These are phyloP conservation scores for Noturus placidus DNA, from an alignment of 2,113 vertebrate species.

Conservation along the genomic window DNA sequence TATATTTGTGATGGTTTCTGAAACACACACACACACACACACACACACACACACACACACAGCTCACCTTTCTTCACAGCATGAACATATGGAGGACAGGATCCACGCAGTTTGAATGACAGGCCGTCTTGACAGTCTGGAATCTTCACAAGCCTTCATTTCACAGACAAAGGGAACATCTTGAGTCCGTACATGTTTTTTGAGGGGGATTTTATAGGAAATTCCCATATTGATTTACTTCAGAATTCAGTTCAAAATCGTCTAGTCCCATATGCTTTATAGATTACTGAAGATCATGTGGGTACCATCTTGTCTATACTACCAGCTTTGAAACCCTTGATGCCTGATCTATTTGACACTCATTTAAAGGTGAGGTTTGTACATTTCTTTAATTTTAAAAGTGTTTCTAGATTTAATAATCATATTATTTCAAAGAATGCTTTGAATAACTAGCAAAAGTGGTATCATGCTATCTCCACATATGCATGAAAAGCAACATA, in stretches of 20 bases:
- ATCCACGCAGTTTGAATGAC: conserved; percentile 88
- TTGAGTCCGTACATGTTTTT: not conserved
- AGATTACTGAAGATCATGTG: not conserved
- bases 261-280: not conserved
- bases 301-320: not conserved
- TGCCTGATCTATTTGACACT: not conserved
- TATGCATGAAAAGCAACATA: not conserved
- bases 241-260: not conserved
- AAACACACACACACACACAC: not conserved
- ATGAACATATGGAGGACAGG: conserved; percentile 81
- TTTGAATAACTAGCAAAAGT: not conserved
- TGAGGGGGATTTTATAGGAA: not conserved
- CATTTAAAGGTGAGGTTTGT: not conserved
- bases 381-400: not conserved
- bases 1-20: not conserved
- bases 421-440: not conserved
- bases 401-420: not conserved
- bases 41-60: not conserved
- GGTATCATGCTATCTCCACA: not conserved
- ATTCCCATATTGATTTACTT: not conserved
- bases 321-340: not conserved
- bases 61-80: conserved; percentile 88
- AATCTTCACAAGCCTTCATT: conserved; percentile 86
- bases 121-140: conserved; percentile 84
- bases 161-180: conserved; percentile 38